phyloP scores from a whole-genome alignment of 2,888 invertebrate genomes.

The Caenorhabditis macrosperma region DNA sequence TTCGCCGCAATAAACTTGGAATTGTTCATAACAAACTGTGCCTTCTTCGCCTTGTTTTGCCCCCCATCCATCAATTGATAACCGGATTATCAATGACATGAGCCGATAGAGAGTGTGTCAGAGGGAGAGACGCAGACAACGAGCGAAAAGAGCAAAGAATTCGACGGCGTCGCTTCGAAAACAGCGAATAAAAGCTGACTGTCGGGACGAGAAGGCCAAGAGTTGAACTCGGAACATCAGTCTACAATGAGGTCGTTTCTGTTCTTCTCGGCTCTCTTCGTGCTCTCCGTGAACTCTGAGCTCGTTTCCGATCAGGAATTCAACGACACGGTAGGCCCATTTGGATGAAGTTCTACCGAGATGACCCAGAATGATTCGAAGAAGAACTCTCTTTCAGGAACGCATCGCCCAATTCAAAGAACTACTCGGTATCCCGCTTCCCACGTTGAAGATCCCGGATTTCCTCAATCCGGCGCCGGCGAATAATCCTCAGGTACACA shows the following conservation, averaged over 20 bases:
- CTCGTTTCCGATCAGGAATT: background rate
- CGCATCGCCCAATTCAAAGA: conserved; percentile 1
- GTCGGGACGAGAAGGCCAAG: background rate
- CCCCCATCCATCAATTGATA: conserved; percentile 7
- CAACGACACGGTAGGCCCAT: conserved; percentile 14
- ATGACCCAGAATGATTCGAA: background rate
- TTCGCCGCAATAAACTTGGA: conserved; percentile 15
- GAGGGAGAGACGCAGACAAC: background rate
- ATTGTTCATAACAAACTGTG: conserved; percentile 33
- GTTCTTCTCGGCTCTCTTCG: background rate
- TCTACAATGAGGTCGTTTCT: background rate
- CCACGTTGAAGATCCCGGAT: conserved; percentile 30
- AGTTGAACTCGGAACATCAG: conserved; percentile 1
- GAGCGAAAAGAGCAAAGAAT: conserved; percentile 35
- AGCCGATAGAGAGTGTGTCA: background rate
- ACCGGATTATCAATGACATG: conserved; percentile 20
- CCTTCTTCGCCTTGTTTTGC: conserved; percentile 15
- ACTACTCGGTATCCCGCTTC: conserved; percentile 3
- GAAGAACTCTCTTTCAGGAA: conserved; percentile 9
- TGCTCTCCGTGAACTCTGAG: background rate
- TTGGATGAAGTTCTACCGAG: no score
- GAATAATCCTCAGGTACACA: conserved; percentile 19
- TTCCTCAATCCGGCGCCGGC: conserved; percentile 12
- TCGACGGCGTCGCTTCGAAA: conserved; percentile 17
- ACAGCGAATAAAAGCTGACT: conserved; percentile 27